These are phyloP conservation scores for Lithophane ornitopus DNA, from an alignment of 2,888 invertebrate species.

Conservation along the genomic window DNA sequence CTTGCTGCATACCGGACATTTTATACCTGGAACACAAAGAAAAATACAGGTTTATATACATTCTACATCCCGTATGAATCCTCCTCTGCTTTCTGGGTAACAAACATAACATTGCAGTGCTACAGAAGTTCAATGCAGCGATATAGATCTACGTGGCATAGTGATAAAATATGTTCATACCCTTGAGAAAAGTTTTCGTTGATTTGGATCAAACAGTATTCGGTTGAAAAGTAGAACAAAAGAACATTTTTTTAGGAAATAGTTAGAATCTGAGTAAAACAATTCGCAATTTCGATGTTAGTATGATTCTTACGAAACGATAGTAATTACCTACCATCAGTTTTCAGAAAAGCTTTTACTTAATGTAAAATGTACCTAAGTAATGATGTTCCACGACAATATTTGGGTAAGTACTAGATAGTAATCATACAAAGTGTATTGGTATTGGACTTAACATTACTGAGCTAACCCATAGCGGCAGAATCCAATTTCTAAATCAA, in stretches of 20 bases:
- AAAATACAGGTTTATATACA: conserved; percentile 21
- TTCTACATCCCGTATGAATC: not conserved
- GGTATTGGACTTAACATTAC: not conserved
- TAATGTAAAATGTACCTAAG: conserved; percentile 8
- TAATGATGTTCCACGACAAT: not conserved
- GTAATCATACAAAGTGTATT: conserved; percentile 24
- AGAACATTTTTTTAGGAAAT: not conserved
- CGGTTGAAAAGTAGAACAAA: not conserved
- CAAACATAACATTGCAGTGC: too few species aligned
- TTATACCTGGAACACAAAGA: conserved; percentile 95
- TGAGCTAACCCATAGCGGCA: not conserved
- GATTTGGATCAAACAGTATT: not conserved
- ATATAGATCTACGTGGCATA: not conserved
- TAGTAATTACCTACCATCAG: not conserved
- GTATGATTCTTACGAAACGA: not conserved
- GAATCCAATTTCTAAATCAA: conserved; percentile 20
- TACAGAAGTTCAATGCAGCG: not conserved
- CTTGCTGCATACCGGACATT: conserved; percentile 99
- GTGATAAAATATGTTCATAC: not conserved
- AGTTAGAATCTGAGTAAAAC: not conserved
- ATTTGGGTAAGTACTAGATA: conserved; percentile 8
- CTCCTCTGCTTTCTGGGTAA: not conserved
- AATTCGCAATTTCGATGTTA: not conserved
- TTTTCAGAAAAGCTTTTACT: conserved; percentile 11
- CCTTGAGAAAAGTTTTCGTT: not conserved